Conservation (phyloP, 1,140 invertebrate species). For the Penaeus indicus region DNA sequence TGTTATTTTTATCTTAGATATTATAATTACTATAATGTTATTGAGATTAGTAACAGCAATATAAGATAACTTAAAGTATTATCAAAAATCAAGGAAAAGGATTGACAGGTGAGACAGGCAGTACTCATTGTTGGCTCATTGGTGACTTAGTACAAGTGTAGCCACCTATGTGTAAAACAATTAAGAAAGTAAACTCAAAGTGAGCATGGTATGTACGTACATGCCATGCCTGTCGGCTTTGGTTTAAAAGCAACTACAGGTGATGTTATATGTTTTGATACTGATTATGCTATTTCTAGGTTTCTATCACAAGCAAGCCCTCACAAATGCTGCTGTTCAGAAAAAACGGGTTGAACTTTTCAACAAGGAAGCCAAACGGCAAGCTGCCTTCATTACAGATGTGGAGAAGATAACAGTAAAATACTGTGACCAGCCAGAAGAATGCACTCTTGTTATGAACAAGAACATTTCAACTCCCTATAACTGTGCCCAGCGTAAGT, state of each 20-base stretch:
- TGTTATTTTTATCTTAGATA: no score
- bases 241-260: not conserved
- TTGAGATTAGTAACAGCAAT: no score
- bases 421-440: constrained; percentile 81
- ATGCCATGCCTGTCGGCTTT: not conserved
- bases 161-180: no score
- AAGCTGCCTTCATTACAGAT: constrained; percentile 80
- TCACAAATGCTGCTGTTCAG: constrained; percentile 79
- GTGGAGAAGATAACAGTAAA: constrained; percentile 92
- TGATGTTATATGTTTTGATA: not conserved
- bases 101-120: no score
- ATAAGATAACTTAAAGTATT: no score
- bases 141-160: no score
- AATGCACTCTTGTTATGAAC: constrained; percentile 89
- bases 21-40: no score
- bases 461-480: constrained; percentile 91
- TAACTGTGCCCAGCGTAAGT: constrained; percentile 90
- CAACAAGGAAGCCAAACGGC: constrained; percentile 82
- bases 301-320: constrained; percentile 36
- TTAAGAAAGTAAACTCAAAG: not conserved
- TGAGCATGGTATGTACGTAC: not conserved
- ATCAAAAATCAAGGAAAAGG: no score
- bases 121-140: no score
- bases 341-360: constrained; percentile 79
- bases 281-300: constrained; percentile 14